Evolutionary conservation across 2,113 vertebrate genomes (phyloP).

Genomic region (Erythrolamprus reginae): DNA sequence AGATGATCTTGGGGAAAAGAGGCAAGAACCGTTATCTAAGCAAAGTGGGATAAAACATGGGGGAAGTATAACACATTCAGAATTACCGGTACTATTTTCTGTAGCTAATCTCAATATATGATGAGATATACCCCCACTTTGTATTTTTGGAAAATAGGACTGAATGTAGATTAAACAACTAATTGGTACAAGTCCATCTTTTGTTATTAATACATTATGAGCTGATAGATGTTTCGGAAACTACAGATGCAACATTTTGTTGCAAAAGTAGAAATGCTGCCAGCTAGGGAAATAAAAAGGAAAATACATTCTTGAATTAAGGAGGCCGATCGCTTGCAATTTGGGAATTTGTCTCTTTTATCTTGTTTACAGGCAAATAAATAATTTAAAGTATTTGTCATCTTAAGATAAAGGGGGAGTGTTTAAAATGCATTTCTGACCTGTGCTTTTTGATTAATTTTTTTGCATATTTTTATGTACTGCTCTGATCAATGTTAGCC

Average conservation of each 20-base stretch:
- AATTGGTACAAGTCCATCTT: not conserved
- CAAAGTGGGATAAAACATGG: not conserved
- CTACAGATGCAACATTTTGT: not conserved
- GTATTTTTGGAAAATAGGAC: not conserved
- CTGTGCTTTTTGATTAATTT: conserved; percentile 37
- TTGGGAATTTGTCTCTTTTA: conserved; percentile 5
- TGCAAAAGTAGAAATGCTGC: not conserved
- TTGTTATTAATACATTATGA: not conserved
- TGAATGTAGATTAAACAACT: not conserved
- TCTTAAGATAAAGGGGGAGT: conserved; percentile 47
- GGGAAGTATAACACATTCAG: not conserved
- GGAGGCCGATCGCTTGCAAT: not conserved
- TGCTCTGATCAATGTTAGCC: conserved; percentile 32
- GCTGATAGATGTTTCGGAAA: not conserved
- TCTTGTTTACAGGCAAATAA: conserved; percentile 60
- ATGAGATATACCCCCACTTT: not conserved
- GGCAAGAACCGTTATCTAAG: not conserved
- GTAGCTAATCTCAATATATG: not conserved
- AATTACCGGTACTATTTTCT: not conserved
- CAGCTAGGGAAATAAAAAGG: not conserved
- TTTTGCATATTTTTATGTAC: conserved; percentile 49
- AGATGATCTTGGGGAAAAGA: not conserved
- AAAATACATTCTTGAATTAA: not conserved
- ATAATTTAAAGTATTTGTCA: conserved; percentile 75
- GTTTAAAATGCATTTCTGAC: conserved; percentile 57